A percentile compares a stretch with the other conserved stretches of the same genome.
These are phyloP conservation scores for Smittia aterrima DNA, from an alignment of 2,888 invertebrate species.

Conservation along the genomic window DNA sequence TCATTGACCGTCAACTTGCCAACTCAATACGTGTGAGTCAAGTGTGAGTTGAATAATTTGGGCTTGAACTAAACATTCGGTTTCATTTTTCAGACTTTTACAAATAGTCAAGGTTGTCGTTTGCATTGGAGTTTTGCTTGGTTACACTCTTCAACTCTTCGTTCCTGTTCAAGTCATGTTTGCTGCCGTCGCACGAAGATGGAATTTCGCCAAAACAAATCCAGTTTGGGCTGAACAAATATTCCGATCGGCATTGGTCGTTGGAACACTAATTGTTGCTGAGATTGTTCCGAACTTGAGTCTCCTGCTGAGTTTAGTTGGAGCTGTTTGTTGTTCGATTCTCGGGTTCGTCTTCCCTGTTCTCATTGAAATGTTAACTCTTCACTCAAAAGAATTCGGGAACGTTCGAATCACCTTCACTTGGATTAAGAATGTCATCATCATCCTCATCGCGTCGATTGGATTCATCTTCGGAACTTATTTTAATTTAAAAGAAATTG, in stretches of 20 bases:
- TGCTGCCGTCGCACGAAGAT: constrained; percentile 63
- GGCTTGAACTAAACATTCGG: constrained; percentile 1
- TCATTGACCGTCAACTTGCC: constrained; percentile 88
- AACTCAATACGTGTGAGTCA: constrained; percentile 54
- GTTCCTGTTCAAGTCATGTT: constrained; percentile 89
- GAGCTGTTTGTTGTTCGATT: constrained; percentile 84
- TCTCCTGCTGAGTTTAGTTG: constrained; percentile 86
- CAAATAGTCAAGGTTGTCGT: constrained; percentile 81
- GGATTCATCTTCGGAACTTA: background rate
- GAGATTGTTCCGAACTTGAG: constrained; percentile 82
- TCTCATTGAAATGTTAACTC: constrained; percentile 70
- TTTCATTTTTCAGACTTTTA: constrained; percentile 61
- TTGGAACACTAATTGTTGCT: constrained; percentile 79
- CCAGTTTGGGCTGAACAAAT: constrained; percentile 65
- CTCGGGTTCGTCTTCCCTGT: constrained; percentile 87
- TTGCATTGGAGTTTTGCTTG: constrained; percentile 79
- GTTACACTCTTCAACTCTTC: constrained; percentile 93
- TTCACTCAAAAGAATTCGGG: background rate
- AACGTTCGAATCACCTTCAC: background rate
- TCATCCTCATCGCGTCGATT: background rate
- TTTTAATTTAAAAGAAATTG: background rate
- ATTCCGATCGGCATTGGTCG: constrained; percentile 69
- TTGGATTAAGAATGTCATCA: constrained; percentile 21
- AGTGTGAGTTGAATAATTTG: background rate
- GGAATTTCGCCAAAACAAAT: constrained; percentile 58